Evolutionary conservation across 2,888 invertebrate species (phyloP), one percentile per base, ranked within the genome.

Genomic region (Altica lythri): DNA sequence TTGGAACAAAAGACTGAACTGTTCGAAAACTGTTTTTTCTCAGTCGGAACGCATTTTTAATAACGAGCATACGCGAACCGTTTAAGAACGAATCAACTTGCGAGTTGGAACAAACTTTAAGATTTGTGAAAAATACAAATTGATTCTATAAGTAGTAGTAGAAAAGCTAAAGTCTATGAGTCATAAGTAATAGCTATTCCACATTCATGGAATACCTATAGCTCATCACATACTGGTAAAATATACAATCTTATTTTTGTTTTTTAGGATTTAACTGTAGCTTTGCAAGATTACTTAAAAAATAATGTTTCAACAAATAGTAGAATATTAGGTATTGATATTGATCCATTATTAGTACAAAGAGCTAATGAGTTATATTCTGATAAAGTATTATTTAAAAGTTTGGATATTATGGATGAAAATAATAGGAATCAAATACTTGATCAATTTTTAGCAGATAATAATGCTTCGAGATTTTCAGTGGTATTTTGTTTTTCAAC

Each of bases 401-500:
- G 81, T 62, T 70, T 81, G 5, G 83, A 92, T 72, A 80, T 90
- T 35, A 83, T 86, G 80, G 71, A 72, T 47, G 37, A 54, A 34
- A 40, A 51, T 29, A 64, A 74, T 1, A 65, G 79, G 1, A 70
- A 75, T 25, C 53, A 64, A 25, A 46, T 70, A 2, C 70, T 87
- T n/a, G 61, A 73, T 5, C 61, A 74, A 0, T 86, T 81, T 72
- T 75, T 89, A 45, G 53, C 68, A 19, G 61, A 59, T 1, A 63
- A 76, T 57, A 66, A 77, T 1, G 79, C 76, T 40, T 42, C 66
- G 0, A 78, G 72, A 55, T 91, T 89, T 77, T 84, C 88, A 76
- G 78, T 84, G 2, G 80, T 83, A 42, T 90, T 89, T 73, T 89
- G 89, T 71, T 91, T 92, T 72, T 92, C 92, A 5, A 83, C 91